Conservation (phyloP, 2,113 vertebrate genomes). For the Muntiacus muntjak region DNA sequence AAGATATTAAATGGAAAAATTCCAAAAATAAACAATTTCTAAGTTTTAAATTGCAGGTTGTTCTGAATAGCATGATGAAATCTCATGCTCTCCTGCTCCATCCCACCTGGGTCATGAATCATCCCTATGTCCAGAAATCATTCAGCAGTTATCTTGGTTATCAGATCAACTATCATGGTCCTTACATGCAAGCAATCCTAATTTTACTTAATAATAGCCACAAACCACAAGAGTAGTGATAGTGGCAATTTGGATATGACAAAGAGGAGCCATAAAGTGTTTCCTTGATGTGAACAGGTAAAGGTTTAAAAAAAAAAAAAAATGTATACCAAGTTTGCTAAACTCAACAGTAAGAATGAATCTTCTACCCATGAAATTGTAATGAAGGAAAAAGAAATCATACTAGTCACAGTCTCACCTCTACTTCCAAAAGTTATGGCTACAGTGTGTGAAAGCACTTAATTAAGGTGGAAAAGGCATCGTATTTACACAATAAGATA, state of each 20-base stretch:
- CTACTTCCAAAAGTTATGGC: not conserved
- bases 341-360: not conserved
- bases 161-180: not conserved
- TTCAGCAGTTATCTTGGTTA: not conserved
- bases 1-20: not conserved
- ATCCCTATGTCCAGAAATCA: not conserved
- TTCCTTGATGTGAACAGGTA: not conserved
- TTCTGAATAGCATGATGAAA: not conserved
- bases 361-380: not conserved
- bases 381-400: not conserved
- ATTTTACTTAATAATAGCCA: not conserved
- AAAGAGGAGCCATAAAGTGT: not conserved
- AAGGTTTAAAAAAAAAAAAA: not conserved
- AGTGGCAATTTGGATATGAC: not conserved
- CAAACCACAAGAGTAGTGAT: not conserved
- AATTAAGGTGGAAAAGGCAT: not conserved
- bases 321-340: not conserved
- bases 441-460: not conserved
- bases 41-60: not conserved
- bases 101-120: not conserved
- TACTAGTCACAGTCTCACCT: not conserved
- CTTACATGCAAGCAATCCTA: not conserved
- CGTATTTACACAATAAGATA: not conserved
- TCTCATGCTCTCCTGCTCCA: not conserved
- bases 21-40: not conserved